Evolutionary conservation across 2,797 vertebrate species (phyloP).

Genomic region (Myoxocephalus aenaeus): DNA sequence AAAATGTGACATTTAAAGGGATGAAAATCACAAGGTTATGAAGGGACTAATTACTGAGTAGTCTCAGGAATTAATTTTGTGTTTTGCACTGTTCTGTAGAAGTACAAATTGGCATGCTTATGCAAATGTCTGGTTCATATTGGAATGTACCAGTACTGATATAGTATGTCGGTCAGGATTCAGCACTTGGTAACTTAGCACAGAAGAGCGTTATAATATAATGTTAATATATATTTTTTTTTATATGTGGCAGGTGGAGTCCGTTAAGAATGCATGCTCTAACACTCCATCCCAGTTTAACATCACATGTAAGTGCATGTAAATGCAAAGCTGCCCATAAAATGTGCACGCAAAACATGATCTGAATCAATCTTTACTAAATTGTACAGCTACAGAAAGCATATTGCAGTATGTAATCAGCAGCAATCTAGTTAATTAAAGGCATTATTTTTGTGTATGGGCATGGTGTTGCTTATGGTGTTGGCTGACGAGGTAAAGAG

Average conservation of each 20-base stretch:
- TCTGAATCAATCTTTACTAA: constrained; percentile 66
- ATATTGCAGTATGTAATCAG: constrained; percentile 59
- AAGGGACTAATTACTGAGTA: constrained; percentile 83
- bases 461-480: constrained; percentile 75
- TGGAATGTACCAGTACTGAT: constrained; percentile 84
- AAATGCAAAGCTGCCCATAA: constrained; percentile 76
- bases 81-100: constrained; percentile 85
- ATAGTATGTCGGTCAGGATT: constrained; percentile 70
- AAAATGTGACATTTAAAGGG: constrained; percentile 65
- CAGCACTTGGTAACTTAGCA: constrained; percentile 84
- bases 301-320: constrained; percentile 80
- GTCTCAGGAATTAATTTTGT: constrained; percentile 85
- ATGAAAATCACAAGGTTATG: constrained; percentile 70
- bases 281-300: constrained; percentile 64
- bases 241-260: constrained; percentile 60
- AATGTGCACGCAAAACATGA: constrained; percentile 66
- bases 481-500: constrained; percentile 61
- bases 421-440: constrained; percentile 67
- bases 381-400: constrained; percentile 72
- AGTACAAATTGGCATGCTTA: constrained; percentile 77
- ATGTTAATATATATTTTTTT: constrained; percentile 61
- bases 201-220: constrained; percentile 70
- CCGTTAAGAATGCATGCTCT: constrained; percentile 78
- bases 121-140: constrained; percentile 77
- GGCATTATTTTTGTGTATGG: constrained; percentile 80